These are phyloP conservation scores for Eretmocerus hayati DNA, from an alignment of 2,888 invertebrate genomes.

Conservation along the genomic window DNA sequence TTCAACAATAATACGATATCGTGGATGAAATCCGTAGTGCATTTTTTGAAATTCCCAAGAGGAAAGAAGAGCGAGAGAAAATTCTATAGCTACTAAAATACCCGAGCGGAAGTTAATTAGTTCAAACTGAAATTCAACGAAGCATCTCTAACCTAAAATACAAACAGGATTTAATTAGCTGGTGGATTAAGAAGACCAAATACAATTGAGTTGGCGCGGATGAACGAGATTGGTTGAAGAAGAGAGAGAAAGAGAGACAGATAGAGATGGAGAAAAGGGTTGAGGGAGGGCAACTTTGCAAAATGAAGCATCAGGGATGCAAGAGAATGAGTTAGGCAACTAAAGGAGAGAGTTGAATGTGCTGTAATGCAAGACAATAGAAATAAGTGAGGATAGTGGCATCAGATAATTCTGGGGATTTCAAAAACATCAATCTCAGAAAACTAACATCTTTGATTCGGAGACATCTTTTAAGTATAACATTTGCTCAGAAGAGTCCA, in stretches of 20 bases:
- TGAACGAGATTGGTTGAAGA: slow-evolving; percentile 5
- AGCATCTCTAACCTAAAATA: background rate
- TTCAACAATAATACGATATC: background rate
- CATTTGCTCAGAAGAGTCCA: no score
- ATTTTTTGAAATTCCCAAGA: slow-evolving; percentile 3
- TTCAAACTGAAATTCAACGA: slow-evolving; percentile 6
- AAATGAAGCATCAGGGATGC: no score
- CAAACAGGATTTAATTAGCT: slow-evolving; percentile 13
- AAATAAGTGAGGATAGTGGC: no score
- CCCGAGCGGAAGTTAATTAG: slow-evolving; percentile 17
- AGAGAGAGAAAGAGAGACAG: background rate
- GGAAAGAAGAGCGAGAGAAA: no score
- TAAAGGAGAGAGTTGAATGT: no score
- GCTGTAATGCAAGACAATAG: no score
- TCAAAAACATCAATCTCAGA: no score
- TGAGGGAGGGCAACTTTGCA: slow-evolving; percentile 4
- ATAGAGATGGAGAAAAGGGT: slow-evolving; percentile 1
- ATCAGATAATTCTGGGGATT: no score
- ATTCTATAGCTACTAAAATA: no score
- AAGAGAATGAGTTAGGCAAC: no score
- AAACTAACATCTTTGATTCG: no score
- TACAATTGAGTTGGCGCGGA: slow-evolving; percentile 3
- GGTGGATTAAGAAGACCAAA: slow-evolving; percentile 6
- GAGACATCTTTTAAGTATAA: no score
- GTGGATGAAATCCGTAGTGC: background rate